phyloP scores from a whole-genome alignment of 2,113 vertebrate genomes.

The Danio rerio region DNA sequence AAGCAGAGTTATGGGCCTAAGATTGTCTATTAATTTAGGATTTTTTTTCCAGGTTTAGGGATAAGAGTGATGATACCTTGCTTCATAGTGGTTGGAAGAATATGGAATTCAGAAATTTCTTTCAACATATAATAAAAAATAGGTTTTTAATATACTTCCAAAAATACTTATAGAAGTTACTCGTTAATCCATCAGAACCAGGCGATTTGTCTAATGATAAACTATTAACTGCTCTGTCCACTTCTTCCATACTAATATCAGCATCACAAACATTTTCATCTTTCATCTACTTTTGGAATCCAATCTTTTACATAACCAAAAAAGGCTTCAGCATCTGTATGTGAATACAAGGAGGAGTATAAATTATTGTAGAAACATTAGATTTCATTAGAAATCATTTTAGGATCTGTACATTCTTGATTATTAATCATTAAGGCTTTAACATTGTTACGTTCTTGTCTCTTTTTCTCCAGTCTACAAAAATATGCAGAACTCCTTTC shows the following conservation, averaged over 20 bases:
- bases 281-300: not conserved
- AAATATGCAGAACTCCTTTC: not conserved
- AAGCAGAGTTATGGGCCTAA: not conserved
- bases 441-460: not conserved
- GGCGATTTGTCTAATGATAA: no score
- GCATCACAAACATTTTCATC: not conserved
- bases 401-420: not conserved
- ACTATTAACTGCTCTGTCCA: no score
- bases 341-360: not conserved
- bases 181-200: no score
- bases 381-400: not conserved
- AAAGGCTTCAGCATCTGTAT: not conserved
- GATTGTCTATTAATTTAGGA: no score
- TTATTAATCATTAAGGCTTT: not conserved
- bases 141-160: no score
- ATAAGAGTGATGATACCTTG: no score
- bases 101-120: no score
- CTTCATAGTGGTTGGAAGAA: no score
- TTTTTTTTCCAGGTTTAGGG: no score
- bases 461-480: not conserved
- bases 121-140: no score
- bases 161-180: no score
- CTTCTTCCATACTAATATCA: no score
- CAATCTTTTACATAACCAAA: not conserved
- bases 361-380: not conserved